Percentiles rank a stretch among this genome's conserved stretches.
phyloP scores from a whole-genome alignment of 2,113 vertebrate genomes.

The Hippopotamus amphibius region DNA sequence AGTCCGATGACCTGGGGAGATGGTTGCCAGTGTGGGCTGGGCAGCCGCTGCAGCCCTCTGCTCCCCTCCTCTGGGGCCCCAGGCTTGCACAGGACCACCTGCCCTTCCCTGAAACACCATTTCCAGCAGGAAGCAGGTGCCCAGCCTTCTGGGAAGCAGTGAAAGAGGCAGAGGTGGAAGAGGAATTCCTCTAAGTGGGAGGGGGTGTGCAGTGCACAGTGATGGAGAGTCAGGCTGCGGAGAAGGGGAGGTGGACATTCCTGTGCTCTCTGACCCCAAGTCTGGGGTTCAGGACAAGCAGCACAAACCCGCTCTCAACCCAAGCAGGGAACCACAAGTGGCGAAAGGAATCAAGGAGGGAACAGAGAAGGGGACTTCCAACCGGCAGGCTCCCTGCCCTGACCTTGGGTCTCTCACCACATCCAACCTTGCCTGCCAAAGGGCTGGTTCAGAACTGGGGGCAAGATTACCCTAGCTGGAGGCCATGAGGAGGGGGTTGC shows the following conservation, averaged over 20 bases:
- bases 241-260: neutral
- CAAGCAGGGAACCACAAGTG: neutral
- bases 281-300: neutral
- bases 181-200: neutral
- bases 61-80: neutral
- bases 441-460: neutral
- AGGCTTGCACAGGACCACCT: neutral
- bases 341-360: neutral
- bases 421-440: neutral
- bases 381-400: neutral
- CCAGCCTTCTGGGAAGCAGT: neutral
- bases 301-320: neutral
- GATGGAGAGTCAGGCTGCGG: neutral
- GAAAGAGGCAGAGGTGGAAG: neutral
- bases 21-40: constrained; percentile 44
- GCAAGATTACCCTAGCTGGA: neutral
- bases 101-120: neutral
- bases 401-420: neutral
- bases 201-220: neutral
- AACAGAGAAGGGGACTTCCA: neutral
- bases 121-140: neutral
- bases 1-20: constrained; percentile 94
- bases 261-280: neutral
- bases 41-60: neutral
- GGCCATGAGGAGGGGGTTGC: neutral